These are phyloP conservation scores for Torymus tubicola DNA, from an alignment of 2,888 invertebrate species.

Conservation along the genomic window DNA sequence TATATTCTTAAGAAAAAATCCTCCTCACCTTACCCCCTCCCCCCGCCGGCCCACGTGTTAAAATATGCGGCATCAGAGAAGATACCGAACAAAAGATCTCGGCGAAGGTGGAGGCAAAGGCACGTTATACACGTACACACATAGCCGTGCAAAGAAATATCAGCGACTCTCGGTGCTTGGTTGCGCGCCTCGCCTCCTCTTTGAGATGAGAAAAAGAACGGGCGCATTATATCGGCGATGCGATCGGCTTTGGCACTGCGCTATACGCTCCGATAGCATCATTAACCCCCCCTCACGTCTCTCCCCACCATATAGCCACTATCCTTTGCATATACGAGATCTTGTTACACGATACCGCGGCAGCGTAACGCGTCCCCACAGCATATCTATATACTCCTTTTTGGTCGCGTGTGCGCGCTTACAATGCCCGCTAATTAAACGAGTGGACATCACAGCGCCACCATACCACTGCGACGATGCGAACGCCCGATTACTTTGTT, in stretches of 20 bases:
- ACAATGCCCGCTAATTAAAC: slow-evolving; percentile 76
- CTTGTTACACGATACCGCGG: slow-evolving; percentile 74
- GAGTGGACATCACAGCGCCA: slow-evolving; percentile 55
- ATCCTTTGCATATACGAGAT: slow-evolving; percentile 73
- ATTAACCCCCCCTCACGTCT: slow-evolving; percentile 69
- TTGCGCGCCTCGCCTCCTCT: slow-evolving; percentile 25
- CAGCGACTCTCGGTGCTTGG: slow-evolving; percentile 61
- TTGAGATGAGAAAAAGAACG: slow-evolving; percentile 46
- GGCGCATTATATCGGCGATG: slow-evolving; percentile 73
- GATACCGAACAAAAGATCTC: slow-evolving; percentile 56
- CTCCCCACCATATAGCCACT: slow-evolving; percentile 60
- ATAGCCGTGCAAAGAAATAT: slow-evolving; percentile 65
- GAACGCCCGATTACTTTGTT: slow-evolving; percentile 75
- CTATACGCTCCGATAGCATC: slow-evolving; percentile 74
- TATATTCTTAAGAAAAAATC: no score
- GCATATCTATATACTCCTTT: slow-evolving; percentile 3
- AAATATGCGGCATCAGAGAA: no score
- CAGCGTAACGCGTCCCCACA: slow-evolving; percentile 46
- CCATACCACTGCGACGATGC: slow-evolving; percentile 60
- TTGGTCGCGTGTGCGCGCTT: slow-evolving; percentile 62
- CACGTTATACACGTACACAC: no score
- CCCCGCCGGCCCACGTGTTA: no score
- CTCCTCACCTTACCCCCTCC: no score
- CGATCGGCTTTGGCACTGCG: slow-evolving; percentile 76
- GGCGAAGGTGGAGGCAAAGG: slow-evolving; percentile 31